These are phyloP conservation scores for Zygothrica quintamaculata DNA, from an alignment of 2,888 invertebrate genomes.

Conservation along the genomic window DNA sequence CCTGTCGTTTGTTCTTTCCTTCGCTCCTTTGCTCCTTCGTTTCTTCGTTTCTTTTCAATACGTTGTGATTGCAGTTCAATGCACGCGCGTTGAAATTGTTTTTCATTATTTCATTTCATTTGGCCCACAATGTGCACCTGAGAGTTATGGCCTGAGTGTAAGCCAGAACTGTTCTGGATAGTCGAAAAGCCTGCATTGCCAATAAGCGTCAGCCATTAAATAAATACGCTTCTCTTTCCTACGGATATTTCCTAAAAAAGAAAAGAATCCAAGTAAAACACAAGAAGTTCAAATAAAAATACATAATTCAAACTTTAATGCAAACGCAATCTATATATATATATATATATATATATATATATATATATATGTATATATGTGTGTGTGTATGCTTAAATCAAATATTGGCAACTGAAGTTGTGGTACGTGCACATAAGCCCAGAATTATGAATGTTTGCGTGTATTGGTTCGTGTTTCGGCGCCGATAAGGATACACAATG, in stretches of 20 bases:
- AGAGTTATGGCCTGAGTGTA: constrained; percentile 56
- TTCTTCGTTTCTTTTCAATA: constrained; percentile 19
- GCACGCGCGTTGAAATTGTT: constrained; percentile 68
- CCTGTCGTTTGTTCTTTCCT: neutral
- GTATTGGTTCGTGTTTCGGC: constrained; percentile 20
- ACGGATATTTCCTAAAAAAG: constrained; percentile 14
- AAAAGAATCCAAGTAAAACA: constrained; percentile 17
- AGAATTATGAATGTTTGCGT: constrained; percentile 45
- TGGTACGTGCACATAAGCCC: constrained; percentile 49
- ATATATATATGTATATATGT: constrained; percentile 1
- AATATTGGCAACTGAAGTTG: constrained; percentile 52
- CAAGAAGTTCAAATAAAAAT: constrained; percentile 55
- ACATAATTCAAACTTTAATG: constrained; percentile 59
- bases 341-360: neutral
- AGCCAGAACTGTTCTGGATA: constrained; percentile 14
- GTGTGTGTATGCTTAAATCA: constrained; percentile 38
- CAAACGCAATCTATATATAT: constrained; percentile 21
- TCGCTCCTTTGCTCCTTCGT: neutral
- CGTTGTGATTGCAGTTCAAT: constrained; percentile 62
- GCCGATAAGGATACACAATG: constrained; percentile 11
- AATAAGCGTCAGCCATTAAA: constrained; percentile 56
- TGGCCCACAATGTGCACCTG: constrained; percentile 63
- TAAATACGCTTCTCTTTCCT: constrained; percentile 49
- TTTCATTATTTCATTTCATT: constrained; percentile 76
- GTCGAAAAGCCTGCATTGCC: constrained; percentile 37